Percentiles rank a stretch among this genome's conserved stretches.
These are phyloP conservation scores for Zaprionus ghesquierei DNA, from an alignment of 1,140 invertebrate genomes.

Conservation along the genomic window DNA sequence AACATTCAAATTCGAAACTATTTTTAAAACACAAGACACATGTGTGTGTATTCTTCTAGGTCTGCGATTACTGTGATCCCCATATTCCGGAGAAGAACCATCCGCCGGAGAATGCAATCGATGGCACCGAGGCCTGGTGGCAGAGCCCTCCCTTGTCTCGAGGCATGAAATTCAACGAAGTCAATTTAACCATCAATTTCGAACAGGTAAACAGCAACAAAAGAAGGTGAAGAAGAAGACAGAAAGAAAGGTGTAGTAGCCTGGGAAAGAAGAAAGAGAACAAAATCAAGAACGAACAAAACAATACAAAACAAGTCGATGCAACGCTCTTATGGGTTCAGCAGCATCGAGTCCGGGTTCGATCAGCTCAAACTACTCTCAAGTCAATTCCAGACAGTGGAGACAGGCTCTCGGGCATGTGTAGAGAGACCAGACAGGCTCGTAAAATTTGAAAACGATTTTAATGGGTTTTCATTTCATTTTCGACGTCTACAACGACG, in stretches of 20 bases:
- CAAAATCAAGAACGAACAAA: slow-evolving; percentile 8
- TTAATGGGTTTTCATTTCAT: slow-evolving; percentile 76
- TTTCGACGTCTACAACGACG: slow-evolving; percentile 23
- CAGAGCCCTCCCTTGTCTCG: slow-evolving; percentile 98
- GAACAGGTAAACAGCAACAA: slow-evolving; percentile 90
- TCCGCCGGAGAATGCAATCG: slow-evolving; percentile 95
- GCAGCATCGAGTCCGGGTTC: slow-evolving; percentile 1
- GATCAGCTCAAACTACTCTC: neutral
- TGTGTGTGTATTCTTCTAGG: slow-evolving; percentile 84
- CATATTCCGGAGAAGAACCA: slow-evolving; percentile 89
- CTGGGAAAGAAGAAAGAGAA: slow-evolving; percentile 35
- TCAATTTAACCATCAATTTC: slow-evolving; percentile 98
- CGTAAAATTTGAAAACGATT: slow-evolving; percentile 72
- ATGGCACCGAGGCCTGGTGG: slow-evolving; percentile 98
- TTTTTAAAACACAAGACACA: slow-evolving; percentile 50
- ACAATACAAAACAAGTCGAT: slow-evolving; percentile 31
- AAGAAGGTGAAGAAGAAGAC: slow-evolving; percentile 10
- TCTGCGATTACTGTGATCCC: slow-evolving; percentile 96
- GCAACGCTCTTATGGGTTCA: slow-evolving; percentile 55
- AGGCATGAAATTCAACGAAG: slow-evolving; percentile 97
- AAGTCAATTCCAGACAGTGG: slow-evolving; percentile 4
- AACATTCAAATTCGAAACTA: slow-evolving; percentile 47
- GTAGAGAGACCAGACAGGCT: slow-evolving; percentile 36
- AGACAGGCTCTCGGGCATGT: slow-evolving; percentile 5
- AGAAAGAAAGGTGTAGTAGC: slow-evolving; percentile 35